These are phyloP conservation scores for Euschistus heros DNA, from an alignment of 1,140 invertebrate genomes.

Conservation along the genomic window DNA sequence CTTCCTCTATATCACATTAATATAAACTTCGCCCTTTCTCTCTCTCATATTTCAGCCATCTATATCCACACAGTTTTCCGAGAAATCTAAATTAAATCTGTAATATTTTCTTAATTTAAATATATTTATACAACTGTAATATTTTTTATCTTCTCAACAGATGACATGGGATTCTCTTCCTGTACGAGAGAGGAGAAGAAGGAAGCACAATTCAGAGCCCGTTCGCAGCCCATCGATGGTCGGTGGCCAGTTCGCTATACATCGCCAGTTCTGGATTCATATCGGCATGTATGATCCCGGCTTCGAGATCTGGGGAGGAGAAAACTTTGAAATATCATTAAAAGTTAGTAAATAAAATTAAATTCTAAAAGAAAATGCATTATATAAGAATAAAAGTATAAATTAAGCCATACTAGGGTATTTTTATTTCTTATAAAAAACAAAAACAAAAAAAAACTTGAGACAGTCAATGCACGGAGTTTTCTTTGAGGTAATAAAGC, in stretches of 20 bases:
- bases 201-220: conserved; percentile 79
- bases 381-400: not conserved
- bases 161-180: conserved; percentile 97
- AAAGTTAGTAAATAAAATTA: conserved; percentile 52
- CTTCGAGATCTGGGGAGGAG: conserved; percentile 98
- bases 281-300: conserved; percentile 95
- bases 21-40: too few species aligned
- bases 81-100: not conserved
- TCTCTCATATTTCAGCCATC: not conserved
- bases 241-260: conserved; percentile 67
- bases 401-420: not conserved
- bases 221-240: conserved; percentile 96
- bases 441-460: too few species aligned
- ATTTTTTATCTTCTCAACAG: conserved; percentile 34
- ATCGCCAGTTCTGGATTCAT: conserved; percentile 76
- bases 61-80: not conserved
- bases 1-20: too few species aligned
- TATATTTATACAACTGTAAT: not conserved
- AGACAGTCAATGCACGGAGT: not conserved
- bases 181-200: conserved; percentile 72
- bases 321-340: conserved; percentile 94
- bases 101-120: not conserved
- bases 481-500: not conserved
- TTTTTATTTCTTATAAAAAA: not conserved
- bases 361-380: not conserved